Percentiles rank a stretch among this genome's conserved stretches.
These are phyloP conservation scores for Apostichopus californicus DNA, from an alignment of 35 echinoderm and acorn worm genomes.

Conservation along the genomic window DNA sequence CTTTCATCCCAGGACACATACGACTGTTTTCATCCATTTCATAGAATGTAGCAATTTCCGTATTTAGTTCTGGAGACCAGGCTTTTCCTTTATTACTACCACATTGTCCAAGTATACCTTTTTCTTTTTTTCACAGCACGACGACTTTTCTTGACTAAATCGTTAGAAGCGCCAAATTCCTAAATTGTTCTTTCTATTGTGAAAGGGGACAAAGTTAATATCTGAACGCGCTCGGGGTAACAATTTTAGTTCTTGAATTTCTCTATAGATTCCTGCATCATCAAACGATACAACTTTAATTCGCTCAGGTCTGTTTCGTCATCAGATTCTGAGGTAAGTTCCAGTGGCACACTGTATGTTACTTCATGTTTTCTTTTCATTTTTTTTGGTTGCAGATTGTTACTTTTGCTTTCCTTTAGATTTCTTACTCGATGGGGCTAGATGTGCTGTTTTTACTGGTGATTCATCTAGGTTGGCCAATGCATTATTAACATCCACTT, in stretches of 20 bases:
- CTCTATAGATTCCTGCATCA: conserved; percentile 1
- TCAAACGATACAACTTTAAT: not conserved
- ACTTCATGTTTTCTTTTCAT: conserved; percentile 18
- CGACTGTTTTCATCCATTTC: conserved; percentile 13
- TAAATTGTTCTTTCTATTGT: not conserved
- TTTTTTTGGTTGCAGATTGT: conserved; percentile 14
- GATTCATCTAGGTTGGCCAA: not conserved
- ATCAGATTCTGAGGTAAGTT: not conserved
- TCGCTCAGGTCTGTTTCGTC: not conserved
- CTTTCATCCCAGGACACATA: conserved; percentile 24
- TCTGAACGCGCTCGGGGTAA: not conserved
- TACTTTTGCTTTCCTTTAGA: not conserved
- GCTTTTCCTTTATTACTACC: conserved; percentile 7
- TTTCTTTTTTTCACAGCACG: not conserved
- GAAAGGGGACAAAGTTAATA: conserved; percentile 8
- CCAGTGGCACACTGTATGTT: not conserved
- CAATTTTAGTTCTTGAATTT: not conserved
- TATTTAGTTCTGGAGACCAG: conserved; percentile 13
- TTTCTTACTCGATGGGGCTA: not conserved
- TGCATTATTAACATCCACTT: conserved; percentile 11
- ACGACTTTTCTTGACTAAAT: not conserved
- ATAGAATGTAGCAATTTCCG: conserved; percentile 8
- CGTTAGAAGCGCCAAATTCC: not conserved
- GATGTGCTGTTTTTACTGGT: conserved; percentile 5
- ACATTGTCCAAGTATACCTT: conserved; percentile 10